Evolutionary conservation across 2,113 vertebrate species (phyloP).

Genomic region (Martes martes): DNA sequence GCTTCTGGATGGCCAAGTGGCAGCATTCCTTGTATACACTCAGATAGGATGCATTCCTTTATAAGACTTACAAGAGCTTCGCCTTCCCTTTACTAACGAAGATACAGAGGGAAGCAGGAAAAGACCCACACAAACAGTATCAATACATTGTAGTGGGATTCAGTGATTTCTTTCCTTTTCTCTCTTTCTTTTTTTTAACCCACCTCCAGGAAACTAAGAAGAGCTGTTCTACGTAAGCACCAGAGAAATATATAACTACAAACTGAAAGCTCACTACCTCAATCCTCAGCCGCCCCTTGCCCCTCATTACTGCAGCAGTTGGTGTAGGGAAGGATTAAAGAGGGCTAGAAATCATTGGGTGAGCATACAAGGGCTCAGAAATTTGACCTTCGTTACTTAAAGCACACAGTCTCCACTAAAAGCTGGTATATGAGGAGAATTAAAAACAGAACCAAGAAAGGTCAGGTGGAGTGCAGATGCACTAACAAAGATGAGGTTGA

Average conservation of each 20-base stretch:
- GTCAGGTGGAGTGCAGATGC: constrained; percentile 83
- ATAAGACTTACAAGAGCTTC: not conserved
- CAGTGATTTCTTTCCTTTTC: not conserved
- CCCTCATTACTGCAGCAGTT: constrained; percentile 83
- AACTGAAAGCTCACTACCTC: constrained; percentile 81
- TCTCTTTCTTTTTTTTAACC: not conserved
- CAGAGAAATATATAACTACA: constrained; percentile 80
- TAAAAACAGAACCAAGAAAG: constrained; percentile 85
- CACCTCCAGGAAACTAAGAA: constrained; percentile 43
- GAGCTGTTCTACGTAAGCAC: constrained; percentile 65
- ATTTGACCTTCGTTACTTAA: constrained; percentile 85
- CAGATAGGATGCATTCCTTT: not conserved
- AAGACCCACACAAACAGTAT: not conserved
- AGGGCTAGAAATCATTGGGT: constrained; percentile 82
- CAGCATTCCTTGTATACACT: not conserved
- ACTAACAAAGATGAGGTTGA: constrained; percentile 74
- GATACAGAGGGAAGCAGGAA: not conserved
- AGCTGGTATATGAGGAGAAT: constrained; percentile 83
- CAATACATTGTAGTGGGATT: not conserved
- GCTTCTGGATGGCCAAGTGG: not conserved
- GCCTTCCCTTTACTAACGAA: not conserved
- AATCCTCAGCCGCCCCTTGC: constrained; percentile 78
- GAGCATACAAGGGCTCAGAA: constrained; percentile 81
- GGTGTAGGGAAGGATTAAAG: constrained; percentile 84
- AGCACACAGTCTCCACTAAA: constrained; percentile 82